Evolutionary conservation across 2,888 invertebrate genomes (phyloP).

Genomic region (Polyommatus iphigenia): DNA sequence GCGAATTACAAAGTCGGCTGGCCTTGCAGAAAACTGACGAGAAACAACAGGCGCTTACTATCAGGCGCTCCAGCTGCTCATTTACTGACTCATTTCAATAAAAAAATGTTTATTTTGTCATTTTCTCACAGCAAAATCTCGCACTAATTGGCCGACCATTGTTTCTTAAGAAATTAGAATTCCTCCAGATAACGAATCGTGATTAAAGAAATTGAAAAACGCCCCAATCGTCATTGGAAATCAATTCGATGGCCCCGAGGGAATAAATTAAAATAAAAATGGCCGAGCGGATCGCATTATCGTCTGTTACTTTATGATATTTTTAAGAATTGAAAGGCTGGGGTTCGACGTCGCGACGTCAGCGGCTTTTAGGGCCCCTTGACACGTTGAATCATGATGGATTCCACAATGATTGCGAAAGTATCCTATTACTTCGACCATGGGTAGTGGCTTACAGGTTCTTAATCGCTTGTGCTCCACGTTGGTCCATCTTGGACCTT

Average conservation of each 20-base stretch:
- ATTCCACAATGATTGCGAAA: too few species aligned
- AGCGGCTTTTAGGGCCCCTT: too few species aligned
- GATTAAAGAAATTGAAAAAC: slow-evolving; percentile 32
- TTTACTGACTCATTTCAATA: background rate
- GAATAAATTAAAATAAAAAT: slow-evolving; percentile 21
- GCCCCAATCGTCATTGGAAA: slow-evolving; percentile 28
- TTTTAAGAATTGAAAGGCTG: background rate
- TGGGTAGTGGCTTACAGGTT: too few species aligned
- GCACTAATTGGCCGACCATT: slow-evolving; percentile 12
- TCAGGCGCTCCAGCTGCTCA: too few species aligned
- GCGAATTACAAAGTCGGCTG: too few species aligned
- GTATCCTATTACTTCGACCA: too few species aligned
- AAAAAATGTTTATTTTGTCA: background rate
- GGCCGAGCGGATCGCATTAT: background rate
- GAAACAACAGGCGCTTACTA: too few species aligned
- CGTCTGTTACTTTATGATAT: slow-evolving; percentile 14
- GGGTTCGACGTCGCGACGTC: background rate
- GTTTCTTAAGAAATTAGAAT: slow-evolving; percentile 26
- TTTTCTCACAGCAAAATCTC: background rate
- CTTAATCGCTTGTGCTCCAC: too few species aligned
- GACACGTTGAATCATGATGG: too few species aligned
- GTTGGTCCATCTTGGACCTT: too few species aligned
- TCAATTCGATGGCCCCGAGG: slow-evolving; percentile 21
- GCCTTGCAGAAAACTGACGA: too few species aligned
- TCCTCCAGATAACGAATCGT: slow-evolving; percentile 15